Evolutionary conservation across 2,888 invertebrate species (phyloP).

Genomic region (Lomographa bimaculata): DNA sequence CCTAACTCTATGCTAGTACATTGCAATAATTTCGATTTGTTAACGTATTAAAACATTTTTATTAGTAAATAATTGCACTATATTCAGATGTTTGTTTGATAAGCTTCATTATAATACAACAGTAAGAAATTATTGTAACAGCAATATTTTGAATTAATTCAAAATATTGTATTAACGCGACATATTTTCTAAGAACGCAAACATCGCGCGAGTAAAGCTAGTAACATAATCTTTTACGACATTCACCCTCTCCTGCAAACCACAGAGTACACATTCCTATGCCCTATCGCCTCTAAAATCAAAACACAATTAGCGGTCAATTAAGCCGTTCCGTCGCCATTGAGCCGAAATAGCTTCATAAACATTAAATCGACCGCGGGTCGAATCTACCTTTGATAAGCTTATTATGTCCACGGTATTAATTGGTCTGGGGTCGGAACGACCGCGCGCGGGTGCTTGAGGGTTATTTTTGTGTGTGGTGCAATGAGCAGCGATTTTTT

Average conservation of each 20-base stretch:
- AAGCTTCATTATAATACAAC: too few species aligned
- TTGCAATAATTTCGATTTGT: too few species aligned
- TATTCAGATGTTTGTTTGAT: too few species aligned
- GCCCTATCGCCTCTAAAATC: conserved; percentile 28
- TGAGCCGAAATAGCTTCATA: conserved; percentile 51
- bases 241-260: neutral
- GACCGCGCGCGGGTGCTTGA: conserved; percentile 55
- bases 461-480: conserved; percentile 36
- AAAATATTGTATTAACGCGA: too few species aligned
- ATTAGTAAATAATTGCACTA: too few species aligned
- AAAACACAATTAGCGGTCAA: conserved; percentile 35
- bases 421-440: conserved; percentile 66
- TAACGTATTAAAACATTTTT: too few species aligned
- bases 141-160: too few species aligned
- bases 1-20: too few species aligned
- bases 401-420: conserved; percentile 75
- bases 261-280: conserved; percentile 3
- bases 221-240: conserved; percentile 5
- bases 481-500: conserved; percentile 12
- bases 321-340: conserved; percentile 41
- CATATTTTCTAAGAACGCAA: too few species aligned
- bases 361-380: conserved; percentile 42
- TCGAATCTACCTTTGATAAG: conserved; percentile 75
- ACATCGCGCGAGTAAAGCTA: neutral
- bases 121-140: too few species aligned